Conservation (phyloP, 2,888 invertebrate species). For the Eustalomyia histrio region DNA sequence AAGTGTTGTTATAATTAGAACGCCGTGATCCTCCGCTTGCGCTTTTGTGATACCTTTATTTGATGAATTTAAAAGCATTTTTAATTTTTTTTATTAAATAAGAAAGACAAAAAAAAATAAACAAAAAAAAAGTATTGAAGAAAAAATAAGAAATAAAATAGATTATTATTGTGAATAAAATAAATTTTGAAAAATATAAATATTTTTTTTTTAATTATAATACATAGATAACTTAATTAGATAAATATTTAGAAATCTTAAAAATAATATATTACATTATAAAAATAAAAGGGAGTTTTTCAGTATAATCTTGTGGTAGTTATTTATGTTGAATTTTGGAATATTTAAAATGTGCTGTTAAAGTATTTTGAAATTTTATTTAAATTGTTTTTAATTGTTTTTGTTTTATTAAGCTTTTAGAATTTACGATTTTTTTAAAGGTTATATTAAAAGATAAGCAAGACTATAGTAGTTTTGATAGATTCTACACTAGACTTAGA, state of each 20-base stretch:
- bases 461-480: neutral
- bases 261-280: slow-evolving; percentile 27
- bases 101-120: slow-evolving; percentile 28
- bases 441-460: slow-evolving; percentile 4
- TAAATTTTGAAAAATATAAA: slow-evolving; percentile 10
- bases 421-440: neutral
- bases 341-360: slow-evolving; percentile 22
- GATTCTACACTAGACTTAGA: slow-evolving; percentile 24
- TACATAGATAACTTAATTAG: slow-evolving; percentile 19
- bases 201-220: no score
- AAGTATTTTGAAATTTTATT: neutral
- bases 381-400: neutral
- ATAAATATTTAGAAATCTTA: slow-evolving; percentile 15
- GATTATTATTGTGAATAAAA: slow-evolving; percentile 34
- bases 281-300: slow-evolving; percentile 32
- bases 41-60: slow-evolving; percentile 79
- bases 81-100: slow-evolving; percentile 13
- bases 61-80: slow-evolving; percentile 46
- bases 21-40: slow-evolving; percentile 80
- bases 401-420: slow-evolving; percentile 19
- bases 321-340: slow-evolving; percentile 11
- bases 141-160: slow-evolving; percentile 40
- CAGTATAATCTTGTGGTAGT: slow-evolving; percentile 8
- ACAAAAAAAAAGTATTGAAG: slow-evolving; percentile 26
- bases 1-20: slow-evolving; percentile 80